Evolutionary conservation across 2,888 invertebrate genomes (phyloP), one percentile per base, ranked within the genome.

Genomic region (Biston stratarius): DNA sequence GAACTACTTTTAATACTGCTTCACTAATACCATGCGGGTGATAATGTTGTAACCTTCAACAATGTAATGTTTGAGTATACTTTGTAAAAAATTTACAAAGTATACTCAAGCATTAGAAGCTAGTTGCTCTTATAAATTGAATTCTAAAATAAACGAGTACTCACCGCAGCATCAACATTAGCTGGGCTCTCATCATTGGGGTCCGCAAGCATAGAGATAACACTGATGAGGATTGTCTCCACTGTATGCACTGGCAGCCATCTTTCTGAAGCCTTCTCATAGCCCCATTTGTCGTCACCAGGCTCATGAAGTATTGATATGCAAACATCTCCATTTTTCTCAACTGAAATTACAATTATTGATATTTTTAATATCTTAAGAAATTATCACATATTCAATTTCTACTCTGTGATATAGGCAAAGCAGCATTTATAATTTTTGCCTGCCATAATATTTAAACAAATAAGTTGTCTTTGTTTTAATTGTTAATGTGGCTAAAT

Each of bases 211-310:
- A 99, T 99, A 87, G 99, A 99, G 94, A 99, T 99, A 88, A 99
- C 99, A 90, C 99, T 99, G 95, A 99, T 98, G 91, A 99, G 96
- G 90, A 99, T 99, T 77, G 99, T 99, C 95, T 99, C 99, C 82
- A 99, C 99, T 77, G 99, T 99, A 94, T 99, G 99, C 74, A 99
- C 99, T 47, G 99, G 99, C 88, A 99, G 94, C 99, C 99, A 99
- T 91, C 99, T 96, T 92, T 99, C 99, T 66, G 98, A 98, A 71
- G 99, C 99, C 90, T 98, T 98, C 94, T 99, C 99, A 87, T 99
- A 99, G 69, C 99, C 99, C 96, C 97, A 99, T 93, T 99, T 99
- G 91, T 99, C 99, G 95, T 99, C 99, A 67, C 99, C 99, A 42
- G 99, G 99, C 91, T 99, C 99, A 87, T 99, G 99, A 76, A 99